A percentile compares a stretch with the other conserved stretches of the same genome.
These are phyloP conservation scores for Edolisoma coerulescens DNA, from an alignment of 2,113 vertebrate species.

Conservation along the genomic window DNA sequence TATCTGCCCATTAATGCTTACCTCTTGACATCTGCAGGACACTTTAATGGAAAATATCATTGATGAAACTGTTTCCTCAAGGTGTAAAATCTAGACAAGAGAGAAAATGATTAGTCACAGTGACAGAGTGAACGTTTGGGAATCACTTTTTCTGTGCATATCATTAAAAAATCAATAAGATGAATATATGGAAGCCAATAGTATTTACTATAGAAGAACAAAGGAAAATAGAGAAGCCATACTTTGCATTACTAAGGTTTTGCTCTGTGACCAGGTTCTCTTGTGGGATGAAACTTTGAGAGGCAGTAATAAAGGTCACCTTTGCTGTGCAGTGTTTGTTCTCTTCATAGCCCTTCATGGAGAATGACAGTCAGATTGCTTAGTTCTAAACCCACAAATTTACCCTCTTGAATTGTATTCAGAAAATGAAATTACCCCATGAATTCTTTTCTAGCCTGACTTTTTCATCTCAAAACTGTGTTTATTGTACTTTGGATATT, in stretches of 20 bases:
- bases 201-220: slow-evolving; percentile 77
- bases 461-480: neutral
- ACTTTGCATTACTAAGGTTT: slow-evolving; percentile 52
- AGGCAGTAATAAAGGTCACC: slow-evolving; percentile 40
- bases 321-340: neutral
- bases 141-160: slow-evolving; percentile 88
- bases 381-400: neutral
- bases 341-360: neutral
- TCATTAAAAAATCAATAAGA: slow-evolving; percentile 88
- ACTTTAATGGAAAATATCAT: slow-evolving; percentile 71
- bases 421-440: neutral
- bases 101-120: slow-evolving; percentile 83
- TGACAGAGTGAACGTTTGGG: slow-evolving; percentile 81
- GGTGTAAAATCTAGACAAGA: slow-evolving; percentile 74
- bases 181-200: slow-evolving; percentile 71
- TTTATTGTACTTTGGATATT: neutral
- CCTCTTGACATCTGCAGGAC: slow-evolving; percentile 53
- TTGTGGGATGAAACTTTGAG: neutral
- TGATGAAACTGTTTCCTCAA: slow-evolving; percentile 76
- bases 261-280: neutral
- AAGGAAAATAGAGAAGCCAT: slow-evolving; percentile 41
- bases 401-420: neutral
- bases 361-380: neutral
- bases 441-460: neutral
- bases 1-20: slow-evolving; percentile 45